Evolutionary conservation across 2,113 vertebrate genomes (phyloP).

Genomic region (Sclerurus mexicanus): DNA sequence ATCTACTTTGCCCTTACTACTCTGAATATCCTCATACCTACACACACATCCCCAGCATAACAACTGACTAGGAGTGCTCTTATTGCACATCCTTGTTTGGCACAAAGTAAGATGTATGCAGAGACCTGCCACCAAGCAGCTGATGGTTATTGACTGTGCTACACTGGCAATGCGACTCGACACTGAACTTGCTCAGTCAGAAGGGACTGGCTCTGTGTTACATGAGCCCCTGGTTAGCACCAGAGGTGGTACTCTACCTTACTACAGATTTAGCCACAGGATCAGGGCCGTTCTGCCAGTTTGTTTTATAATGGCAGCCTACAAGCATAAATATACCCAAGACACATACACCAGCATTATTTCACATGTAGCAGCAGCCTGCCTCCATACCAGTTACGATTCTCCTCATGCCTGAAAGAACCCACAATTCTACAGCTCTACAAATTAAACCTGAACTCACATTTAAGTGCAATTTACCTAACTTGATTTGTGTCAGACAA

Average conservation of each 20-base stretch:
- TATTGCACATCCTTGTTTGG: not conserved
- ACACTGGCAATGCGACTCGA: not conserved
- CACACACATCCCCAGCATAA: accelerated
- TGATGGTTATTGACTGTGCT: not conserved
- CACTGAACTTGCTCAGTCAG: not conserved
- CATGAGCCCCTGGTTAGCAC: not conserved
- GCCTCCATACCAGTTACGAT: not conserved
- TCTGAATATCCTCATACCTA: not conserved
- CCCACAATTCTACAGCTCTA: not conserved
- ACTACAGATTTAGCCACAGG: not conserved
- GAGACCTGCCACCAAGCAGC: not conserved
- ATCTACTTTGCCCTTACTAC: not conserved
- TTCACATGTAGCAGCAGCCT: not conserved
- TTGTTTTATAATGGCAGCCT: not conserved
- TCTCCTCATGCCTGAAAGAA: not conserved
- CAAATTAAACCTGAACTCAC: not conserved
- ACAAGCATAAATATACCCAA: not conserved
- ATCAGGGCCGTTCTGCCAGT: not conserved
- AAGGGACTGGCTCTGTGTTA: not conserved
- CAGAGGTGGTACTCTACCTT: not conserved
- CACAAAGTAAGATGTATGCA: not conserved
- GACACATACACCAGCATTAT: not conserved
- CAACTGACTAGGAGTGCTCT: not conserved
- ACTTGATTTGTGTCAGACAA: not conserved
- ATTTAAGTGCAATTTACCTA: not conserved